Conservation (phyloP, 2,797 vertebrate genomes). For the Cephalopachus bancanus region DNA sequence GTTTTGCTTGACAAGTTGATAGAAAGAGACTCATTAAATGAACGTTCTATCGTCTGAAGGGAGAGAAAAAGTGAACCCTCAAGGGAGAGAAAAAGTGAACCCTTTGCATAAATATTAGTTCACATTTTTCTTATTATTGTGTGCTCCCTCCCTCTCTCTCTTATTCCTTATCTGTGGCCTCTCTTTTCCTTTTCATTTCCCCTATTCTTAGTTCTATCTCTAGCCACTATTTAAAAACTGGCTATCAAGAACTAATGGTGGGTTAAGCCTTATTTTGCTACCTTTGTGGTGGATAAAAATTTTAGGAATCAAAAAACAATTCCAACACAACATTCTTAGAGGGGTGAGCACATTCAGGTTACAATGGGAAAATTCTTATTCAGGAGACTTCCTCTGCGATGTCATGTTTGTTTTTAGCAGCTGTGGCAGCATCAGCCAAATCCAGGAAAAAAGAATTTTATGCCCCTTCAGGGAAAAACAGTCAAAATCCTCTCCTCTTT, state of each 20-base stretch:
- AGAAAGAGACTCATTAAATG: slow-evolving; percentile 79
- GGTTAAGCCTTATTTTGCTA: slow-evolving; percentile 47
- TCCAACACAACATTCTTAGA: background rate
- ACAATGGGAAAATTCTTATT: slow-evolving; percentile 48
- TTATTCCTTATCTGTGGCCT: background rate
- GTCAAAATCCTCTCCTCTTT: slow-evolving; percentile 60
- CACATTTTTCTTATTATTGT: slow-evolving; percentile 47
- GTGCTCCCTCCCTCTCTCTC: background rate
- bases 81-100: slow-evolving; percentile 70
- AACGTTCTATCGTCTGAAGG: slow-evolving; percentile 53
- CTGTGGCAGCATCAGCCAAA: slow-evolving; percentile 42
- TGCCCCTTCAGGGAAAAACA: background rate
- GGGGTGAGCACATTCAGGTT: background rate
- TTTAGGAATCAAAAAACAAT: slow-evolving; percentile 49
- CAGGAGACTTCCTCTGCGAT: background rate
- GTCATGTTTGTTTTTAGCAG: background rate
- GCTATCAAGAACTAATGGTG: background rate
- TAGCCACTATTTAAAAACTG: background rate
- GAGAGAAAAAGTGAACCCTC: slow-evolving; percentile 67
- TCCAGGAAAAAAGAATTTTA: slow-evolving; percentile 55
- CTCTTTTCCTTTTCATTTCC: background rate
- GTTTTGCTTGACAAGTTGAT: slow-evolving; percentile 79
- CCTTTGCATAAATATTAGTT: slow-evolving; percentile 69
- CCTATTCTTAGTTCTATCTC: background rate
- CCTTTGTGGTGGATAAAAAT: slow-evolving; percentile 18